Evolutionary conservation across 2,888 invertebrate genomes (phyloP).

Genomic region (Argyresthia albistria): DNA sequence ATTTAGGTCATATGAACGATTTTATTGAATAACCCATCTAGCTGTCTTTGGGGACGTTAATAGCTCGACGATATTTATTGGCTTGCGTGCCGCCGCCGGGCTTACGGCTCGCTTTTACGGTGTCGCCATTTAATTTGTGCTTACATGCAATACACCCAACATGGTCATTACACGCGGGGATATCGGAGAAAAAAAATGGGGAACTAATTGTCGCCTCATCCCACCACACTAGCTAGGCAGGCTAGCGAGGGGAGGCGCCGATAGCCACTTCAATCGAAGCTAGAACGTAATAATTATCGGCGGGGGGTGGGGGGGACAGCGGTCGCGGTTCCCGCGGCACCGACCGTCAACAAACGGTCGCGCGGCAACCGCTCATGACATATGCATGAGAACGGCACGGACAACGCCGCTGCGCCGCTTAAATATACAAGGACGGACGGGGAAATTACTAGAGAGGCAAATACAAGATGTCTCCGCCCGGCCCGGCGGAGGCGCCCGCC

Average conservation of each 20-base stretch:
- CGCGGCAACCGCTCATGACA: constrained; percentile 69
- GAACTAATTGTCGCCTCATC: constrained; percentile 64
- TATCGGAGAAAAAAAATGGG: constrained; percentile 40
- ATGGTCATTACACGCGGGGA: constrained; percentile 31
- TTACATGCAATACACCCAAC: constrained; percentile 48
- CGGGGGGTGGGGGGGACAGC: constrained; percentile 42
- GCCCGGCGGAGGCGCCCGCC: neutral
- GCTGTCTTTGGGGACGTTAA: constrained; percentile 33
- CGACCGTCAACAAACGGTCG: constrained; percentile 68
- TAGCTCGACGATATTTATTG: constrained; percentile 41
- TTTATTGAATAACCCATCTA: constrained; percentile 37
- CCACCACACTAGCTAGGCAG: constrained; percentile 23
- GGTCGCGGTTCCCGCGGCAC: constrained; percentile 56
- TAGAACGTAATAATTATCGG: constrained; percentile 64
- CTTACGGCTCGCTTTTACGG: constrained; percentile 50
- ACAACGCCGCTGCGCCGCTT: constrained; percentile 40
- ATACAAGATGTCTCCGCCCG: constrained; percentile 33
- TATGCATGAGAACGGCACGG: constrained; percentile 65
- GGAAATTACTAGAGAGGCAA: constrained; percentile 62
- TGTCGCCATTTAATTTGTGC: constrained; percentile 56
- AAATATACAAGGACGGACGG: constrained; percentile 64
- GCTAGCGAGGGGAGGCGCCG: constrained; percentile 39
- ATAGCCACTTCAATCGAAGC: constrained; percentile 55
- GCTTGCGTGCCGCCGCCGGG: constrained; percentile 43
- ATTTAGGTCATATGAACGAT: constrained; percentile 16